These are phyloP conservation scores for Nothocercus julius DNA, from an alignment of 2,113 vertebrate genomes.

Conservation along the genomic window DNA sequence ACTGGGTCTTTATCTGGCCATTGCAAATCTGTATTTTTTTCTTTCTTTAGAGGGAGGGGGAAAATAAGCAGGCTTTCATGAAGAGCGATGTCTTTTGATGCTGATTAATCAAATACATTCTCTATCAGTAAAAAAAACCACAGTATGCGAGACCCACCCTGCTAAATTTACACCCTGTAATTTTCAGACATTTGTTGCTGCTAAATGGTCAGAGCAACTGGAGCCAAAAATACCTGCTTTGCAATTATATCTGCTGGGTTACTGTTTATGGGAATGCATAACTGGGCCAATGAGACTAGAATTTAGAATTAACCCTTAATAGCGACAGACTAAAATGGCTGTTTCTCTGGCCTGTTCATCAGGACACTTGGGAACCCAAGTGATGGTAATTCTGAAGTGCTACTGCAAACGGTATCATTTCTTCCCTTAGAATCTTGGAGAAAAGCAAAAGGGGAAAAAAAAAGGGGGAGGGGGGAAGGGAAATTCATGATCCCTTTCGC, in stretches of 20 bases:
- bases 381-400: not conserved
- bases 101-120: constrained; percentile 53
- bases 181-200: constrained; percentile 63
- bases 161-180: constrained; percentile 75
- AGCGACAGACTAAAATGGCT: not conserved
- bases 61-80: not conserved
- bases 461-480: too few species aligned
- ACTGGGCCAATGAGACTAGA: constrained; percentile 16
- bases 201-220: constrained; percentile 14
- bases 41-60: not conserved
- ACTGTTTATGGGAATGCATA: constrained; percentile 43
- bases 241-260: constrained; percentile 62
- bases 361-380: accelerated
- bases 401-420: not conserved
- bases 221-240: constrained; percentile 64
- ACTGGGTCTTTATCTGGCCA: not conserved
- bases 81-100: not conserved
- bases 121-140: constrained; percentile 25
- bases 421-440: not conserved
- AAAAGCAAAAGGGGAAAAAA: not conserved
- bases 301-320: constrained; percentile 49
- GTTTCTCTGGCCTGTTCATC: not conserved
- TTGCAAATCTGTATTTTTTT: not conserved
- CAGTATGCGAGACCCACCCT: constrained; percentile 36
- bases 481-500: not conserved